These are phyloP conservation scores for Porites cylindrica DNA, from an alignment of 92 coral and sea anemone species.

Conservation along the genomic window DNA sequence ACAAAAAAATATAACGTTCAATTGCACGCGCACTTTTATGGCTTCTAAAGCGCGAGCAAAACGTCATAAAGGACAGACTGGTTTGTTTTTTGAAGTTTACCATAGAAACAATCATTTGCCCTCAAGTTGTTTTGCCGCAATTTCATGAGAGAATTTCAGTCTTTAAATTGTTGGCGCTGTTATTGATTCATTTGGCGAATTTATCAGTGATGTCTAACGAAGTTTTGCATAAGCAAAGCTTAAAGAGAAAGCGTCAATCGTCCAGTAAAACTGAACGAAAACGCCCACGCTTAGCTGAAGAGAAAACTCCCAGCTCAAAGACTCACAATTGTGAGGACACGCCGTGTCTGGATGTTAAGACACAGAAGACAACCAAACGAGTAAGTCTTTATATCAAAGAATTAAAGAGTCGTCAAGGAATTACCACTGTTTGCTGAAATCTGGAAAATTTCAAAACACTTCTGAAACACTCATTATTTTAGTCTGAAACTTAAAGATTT, in stretches of 20 bases:
- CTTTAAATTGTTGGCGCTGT: neutral
- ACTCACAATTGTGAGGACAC: neutral
- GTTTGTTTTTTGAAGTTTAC: neutral
- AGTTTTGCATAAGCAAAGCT: neutral
- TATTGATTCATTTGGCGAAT: neutral
- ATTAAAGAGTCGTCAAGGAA: neutral
- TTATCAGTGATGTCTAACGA: constrained; percentile 7
- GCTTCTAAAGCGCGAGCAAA: constrained; percentile 25
- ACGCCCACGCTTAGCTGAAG: neutral
- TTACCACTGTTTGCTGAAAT: neutral
- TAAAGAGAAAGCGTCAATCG: constrained; percentile 22
- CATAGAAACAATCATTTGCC: constrained; percentile 31
- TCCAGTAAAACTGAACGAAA: neutral
- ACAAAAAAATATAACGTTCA: neutral
- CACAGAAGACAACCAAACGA: neutral
- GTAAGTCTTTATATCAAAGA: neutral
- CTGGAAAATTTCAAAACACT: neutral
- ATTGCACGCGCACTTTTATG: neutral
- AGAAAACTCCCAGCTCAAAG: neutral
- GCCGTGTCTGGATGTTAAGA: neutral
- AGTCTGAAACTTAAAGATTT: too few relatives aligned
- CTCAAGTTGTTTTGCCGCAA: too few relatives aligned
- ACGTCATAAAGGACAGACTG: constrained; percentile 33
- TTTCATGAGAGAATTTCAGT: neutral
- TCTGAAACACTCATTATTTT: too few relatives aligned